Percentiles rank a stretch among this genome's conserved stretches.
Evolutionary conservation across 2,797 vertebrate species (phyloP).

Genomic region (Sylvilagus floridanus): DNA sequence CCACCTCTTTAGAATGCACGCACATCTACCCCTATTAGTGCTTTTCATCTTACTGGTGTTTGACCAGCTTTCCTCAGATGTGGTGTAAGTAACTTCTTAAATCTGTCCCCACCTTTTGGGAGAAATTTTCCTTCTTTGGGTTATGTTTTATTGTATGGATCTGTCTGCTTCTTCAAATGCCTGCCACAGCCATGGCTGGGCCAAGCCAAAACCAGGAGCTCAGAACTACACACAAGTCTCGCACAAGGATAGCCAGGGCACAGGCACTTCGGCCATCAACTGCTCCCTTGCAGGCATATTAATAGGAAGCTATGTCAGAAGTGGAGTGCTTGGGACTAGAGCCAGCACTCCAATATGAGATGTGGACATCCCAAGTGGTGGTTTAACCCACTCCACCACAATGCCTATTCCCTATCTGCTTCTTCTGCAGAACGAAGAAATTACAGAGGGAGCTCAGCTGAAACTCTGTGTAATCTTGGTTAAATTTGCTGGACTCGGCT

Average conservation of each 20-base stretch:
- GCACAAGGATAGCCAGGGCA: too few relatives aligned
- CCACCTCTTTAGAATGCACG: background rate
- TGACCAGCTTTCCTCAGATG: slow-evolving; percentile 30
- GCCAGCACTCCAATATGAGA: too few relatives aligned
- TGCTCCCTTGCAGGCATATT: too few relatives aligned
- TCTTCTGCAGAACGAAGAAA: slow-evolving; percentile 35
- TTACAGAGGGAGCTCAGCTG: background rate
- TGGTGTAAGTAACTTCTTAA: background rate
- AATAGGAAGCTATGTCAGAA: too few relatives aligned
- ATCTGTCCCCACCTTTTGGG: background rate
- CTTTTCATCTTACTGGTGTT: background rate
- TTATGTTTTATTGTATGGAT: background rate
- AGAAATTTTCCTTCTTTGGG: background rate
- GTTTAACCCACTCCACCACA: too few relatives aligned
- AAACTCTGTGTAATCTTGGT: background rate
- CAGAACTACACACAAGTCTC: too few relatives aligned
- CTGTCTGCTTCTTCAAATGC: background rate
- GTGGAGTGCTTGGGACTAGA: too few relatives aligned
- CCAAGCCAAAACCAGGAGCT: too few relatives aligned
- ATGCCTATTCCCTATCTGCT: too few relatives aligned
- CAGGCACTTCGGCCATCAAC: too few relatives aligned
- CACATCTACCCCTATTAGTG: background rate
- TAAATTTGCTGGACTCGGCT: background rate
- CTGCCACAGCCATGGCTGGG: too few relatives aligned
- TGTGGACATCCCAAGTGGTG: too few relatives aligned